Conservation (phyloP, 2,888 invertebrate genomes). For the Stenodera caucasica region DNA sequence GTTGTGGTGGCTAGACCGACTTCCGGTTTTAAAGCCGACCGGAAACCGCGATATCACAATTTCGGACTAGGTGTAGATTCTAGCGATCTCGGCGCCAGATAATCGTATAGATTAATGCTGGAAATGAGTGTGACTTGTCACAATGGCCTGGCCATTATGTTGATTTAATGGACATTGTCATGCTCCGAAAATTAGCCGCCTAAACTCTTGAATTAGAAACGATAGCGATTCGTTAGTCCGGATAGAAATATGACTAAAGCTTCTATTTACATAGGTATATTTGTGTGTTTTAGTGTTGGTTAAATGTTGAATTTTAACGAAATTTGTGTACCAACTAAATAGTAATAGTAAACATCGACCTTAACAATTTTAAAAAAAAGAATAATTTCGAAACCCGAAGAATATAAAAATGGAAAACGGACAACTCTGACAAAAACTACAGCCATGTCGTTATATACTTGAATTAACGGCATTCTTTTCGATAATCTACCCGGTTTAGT, state of each 20-base stretch:
- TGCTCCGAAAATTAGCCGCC: constrained; percentile 2
- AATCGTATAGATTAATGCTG: constrained; percentile 35
- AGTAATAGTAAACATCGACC: constrained; percentile 4
- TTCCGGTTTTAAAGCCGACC: no score
- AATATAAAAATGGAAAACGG: constrained; percentile 3
- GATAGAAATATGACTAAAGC: not conserved
- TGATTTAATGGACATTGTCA: constrained; percentile 29
- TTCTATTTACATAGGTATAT: not conserved
- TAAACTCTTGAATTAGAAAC: no score
- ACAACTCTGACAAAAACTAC: constrained; percentile 5
- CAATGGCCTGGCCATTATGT: constrained; percentile 30
- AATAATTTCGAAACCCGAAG: no score
- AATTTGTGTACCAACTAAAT: not conserved
- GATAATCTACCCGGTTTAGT: constrained; percentile 23
- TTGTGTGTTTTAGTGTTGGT: constrained; percentile 1
- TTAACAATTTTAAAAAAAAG: no score
- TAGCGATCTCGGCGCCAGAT: no score
- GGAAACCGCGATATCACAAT: constrained; percentile 41
- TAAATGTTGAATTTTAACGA: constrained; percentile 3
- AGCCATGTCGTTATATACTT: constrained; percentile 10
- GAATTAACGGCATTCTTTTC: constrained; percentile 28
- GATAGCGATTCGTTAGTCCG: not conserved
- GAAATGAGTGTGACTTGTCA: constrained; percentile 33
- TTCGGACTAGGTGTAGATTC: constrained; percentile 10
- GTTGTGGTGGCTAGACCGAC: constrained; percentile 34